Evolutionary conservation across 2,797 vertebrate genomes (phyloP).

Genomic region (Mastacembelus armatus): DNA sequence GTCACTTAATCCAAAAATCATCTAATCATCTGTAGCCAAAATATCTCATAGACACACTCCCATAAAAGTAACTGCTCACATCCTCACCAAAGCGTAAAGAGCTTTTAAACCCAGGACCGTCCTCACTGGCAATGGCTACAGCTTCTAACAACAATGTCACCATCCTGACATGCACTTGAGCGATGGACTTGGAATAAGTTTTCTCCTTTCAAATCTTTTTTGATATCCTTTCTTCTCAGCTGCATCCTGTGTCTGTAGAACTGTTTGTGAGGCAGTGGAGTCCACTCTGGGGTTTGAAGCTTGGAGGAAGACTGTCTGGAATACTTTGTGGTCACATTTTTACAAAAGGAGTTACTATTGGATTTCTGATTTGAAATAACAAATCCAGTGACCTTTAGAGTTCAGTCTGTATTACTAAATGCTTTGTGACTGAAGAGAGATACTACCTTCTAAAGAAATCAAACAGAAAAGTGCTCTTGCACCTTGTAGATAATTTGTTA

Average conservation of each 20-base stretch:
- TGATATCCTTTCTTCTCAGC: constrained; percentile 45
- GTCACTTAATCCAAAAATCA: too few species aligned
- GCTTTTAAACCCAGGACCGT: constrained; percentile 21
- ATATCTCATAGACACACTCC: constrained; percentile 12
- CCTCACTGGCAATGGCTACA: constrained; percentile 7
- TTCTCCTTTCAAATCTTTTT: constrained; percentile 49
- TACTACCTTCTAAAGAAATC: constrained; percentile 20
- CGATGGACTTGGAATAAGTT: constrained; percentile 61
- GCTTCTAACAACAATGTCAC: constrained; percentile 17
- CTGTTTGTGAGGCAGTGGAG: constrained; percentile 46
- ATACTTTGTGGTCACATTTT: constrained; percentile 45
- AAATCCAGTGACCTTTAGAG: constrained; percentile 49
- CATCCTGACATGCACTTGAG: constrained; percentile 42
- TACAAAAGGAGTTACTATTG: constrained; percentile 18
- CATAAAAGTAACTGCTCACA: constrained; percentile 3
- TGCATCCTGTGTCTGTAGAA: constrained; percentile 52
- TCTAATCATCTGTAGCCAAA: not conserved
- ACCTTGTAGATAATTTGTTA: constrained; percentile 12
- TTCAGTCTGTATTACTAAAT: constrained; percentile 38
- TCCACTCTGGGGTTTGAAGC: constrained; percentile 62
- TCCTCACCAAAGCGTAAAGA: constrained; percentile 1
- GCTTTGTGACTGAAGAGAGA: constrained; percentile 1
- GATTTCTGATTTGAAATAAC: constrained; percentile 47
- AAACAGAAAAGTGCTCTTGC: not conserved
- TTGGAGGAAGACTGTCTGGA: constrained; percentile 36